Conservation (phyloP, 2,888 invertebrate genomes). For the Eumacrocentrus americanus region DNA sequence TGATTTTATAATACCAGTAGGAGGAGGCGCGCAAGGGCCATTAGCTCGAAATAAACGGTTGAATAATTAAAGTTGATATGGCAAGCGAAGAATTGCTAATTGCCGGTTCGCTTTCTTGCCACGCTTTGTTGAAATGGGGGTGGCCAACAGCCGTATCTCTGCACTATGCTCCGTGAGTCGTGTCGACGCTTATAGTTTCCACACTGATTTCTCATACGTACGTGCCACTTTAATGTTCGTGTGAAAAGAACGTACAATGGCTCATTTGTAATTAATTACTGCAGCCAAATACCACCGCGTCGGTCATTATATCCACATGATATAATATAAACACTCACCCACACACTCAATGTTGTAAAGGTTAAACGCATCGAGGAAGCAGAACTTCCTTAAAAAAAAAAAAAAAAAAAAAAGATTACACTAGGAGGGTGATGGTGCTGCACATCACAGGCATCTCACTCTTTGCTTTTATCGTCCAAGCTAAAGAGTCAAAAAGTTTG, state of each 20-base stretch:
- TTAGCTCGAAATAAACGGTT: slow-evolving; percentile 42
- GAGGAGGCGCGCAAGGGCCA: slow-evolving; percentile 35
- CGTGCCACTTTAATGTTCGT: slow-evolving; percentile 26
- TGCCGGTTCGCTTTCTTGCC: slow-evolving; percentile 34
- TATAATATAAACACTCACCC: no score
- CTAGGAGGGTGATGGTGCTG: background rate
- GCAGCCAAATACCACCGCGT: slow-evolving; percentile 14
- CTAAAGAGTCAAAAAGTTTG: background rate
- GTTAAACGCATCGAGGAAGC: background rate
- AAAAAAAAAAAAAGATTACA: background rate
- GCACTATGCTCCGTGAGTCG: slow-evolving; percentile 11
- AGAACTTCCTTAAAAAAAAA: background rate
- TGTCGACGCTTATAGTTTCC: slow-evolving; percentile 19
- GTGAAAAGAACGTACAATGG: slow-evolving; percentile 23
- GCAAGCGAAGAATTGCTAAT: slow-evolving; percentile 42
- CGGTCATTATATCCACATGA: background rate
- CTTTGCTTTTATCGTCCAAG: background rate
- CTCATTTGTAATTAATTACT: slow-evolving; percentile 27
- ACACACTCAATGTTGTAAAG: no score
- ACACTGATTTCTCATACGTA: slow-evolving; percentile 23
- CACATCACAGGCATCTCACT: background rate
- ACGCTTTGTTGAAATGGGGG: slow-evolving; percentile 28
- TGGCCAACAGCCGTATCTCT: slow-evolving; percentile 21
- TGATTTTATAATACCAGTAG: slow-evolving; percentile 36
- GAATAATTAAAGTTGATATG: slow-evolving; percentile 55